Conservation (phyloP, 2,113 vertebrate species). For the Butorides virescens region DNA sequence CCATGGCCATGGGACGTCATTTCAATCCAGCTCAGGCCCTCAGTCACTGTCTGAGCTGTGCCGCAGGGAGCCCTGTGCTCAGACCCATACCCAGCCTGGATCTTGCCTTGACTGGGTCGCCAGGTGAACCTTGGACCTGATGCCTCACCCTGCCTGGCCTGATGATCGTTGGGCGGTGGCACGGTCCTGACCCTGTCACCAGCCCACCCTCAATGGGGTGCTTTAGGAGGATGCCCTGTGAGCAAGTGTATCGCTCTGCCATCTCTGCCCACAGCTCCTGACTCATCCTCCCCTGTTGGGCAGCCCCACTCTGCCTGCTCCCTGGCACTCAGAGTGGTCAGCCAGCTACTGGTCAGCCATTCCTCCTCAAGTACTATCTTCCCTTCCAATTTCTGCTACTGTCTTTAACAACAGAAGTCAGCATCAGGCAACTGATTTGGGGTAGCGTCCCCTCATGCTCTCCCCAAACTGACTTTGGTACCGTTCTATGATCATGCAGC, state of each 20-base stretch:
- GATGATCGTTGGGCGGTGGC: rapidly evolving
- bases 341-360: rapidly evolving
- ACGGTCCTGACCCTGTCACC: background rate
- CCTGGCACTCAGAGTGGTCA: background rate
- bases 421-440: background rate
- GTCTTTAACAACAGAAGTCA: background rate
- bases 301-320: background rate
- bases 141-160: background rate
- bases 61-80: background rate
- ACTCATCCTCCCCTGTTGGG: rapidly evolving
- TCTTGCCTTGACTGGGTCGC: background rate
- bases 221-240: background rate
- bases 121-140: background rate
- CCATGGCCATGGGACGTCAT: too few species aligned
- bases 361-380: background rate
- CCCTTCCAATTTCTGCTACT: background rate
- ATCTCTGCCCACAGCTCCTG: background rate
- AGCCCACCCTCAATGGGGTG: rapidly evolving
- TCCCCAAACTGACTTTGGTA: background rate
- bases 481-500: background rate
- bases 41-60: background rate
- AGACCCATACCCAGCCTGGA: background rate
- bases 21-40: background rate
- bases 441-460: background rate
- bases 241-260: rapidly evolving